Conservation (phyloP, 2,113 vertebrate species). For the Mobula birostris region DNA sequence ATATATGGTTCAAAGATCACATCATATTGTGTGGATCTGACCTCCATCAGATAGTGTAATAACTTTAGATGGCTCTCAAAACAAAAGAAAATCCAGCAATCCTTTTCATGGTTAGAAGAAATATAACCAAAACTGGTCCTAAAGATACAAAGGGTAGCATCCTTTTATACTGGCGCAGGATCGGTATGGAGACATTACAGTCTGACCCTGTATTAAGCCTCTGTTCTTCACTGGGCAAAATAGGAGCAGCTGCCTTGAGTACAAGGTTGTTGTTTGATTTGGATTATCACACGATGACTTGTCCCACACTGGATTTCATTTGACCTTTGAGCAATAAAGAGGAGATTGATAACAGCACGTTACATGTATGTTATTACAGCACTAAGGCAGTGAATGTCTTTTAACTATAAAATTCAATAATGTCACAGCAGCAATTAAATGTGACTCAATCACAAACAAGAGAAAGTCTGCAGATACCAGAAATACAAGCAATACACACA, state of each 20-base stretch:
- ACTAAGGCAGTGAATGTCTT: not conserved
- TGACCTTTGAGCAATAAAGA: not conserved
- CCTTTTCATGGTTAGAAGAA: not conserved
- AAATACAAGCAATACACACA: too few relatives aligned
- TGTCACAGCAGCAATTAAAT: too few relatives aligned
- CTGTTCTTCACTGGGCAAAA: not conserved
- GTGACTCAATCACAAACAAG: too few relatives aligned
- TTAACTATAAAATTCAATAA: too few relatives aligned
- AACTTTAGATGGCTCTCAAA: not conserved
- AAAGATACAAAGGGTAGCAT: not conserved
- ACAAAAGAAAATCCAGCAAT: not conserved
- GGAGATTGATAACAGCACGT: not conserved
- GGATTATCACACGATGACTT: not conserved
- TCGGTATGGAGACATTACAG: not conserved
- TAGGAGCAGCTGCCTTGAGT: not conserved
- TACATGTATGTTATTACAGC: not conserved
- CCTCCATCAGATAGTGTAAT: not conserved
- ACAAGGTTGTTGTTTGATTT: not conserved
- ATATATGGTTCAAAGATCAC: not conserved
- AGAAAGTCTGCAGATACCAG: too few relatives aligned
- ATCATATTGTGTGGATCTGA: not conserved
- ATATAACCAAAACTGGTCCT: not conserved
- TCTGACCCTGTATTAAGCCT: not conserved
- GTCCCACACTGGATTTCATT: not conserved
- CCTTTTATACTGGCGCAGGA: not conserved